Evolutionary conservation across 2,113 vertebrate species (phyloP), one percentile per base, ranked within the genome.

Genomic region (Dasyprocta punctata): DNA sequence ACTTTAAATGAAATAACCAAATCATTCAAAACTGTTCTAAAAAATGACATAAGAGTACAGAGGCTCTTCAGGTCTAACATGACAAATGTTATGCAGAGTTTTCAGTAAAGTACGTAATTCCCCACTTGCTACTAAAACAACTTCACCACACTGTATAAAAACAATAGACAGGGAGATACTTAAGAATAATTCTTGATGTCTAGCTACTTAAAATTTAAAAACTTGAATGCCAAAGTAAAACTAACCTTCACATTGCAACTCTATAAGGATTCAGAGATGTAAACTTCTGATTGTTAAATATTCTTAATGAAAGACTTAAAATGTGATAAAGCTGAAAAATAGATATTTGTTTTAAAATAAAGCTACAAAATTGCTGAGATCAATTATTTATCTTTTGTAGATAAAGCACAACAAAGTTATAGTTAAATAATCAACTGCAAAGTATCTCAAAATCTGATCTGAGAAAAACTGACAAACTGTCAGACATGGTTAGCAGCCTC

Each of bases 281-380:
- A 88, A 95, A 81, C 24, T 65, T 92, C 60, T 14, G 10, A 91
- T 41, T 96, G n/a, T 60, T 86, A 91, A 94, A 49, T 86, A 90
- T 75, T 44, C 90, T 93, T 88, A 33, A 96, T 28, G 56, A 65
- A n/a, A 69, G 60, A 85, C 44, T 90, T 90, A 95, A 87, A 94
- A 91, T 88, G 58, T 81, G 56, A 38, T 77, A 92, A 96, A 92
- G 26, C 8, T 93, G 90, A 90, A 77, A 92, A 3, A 56, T 63
- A 95, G 2, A 41, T 38, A 94, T 82, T 97, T 96, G 71, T 60
- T 96, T 97, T 30, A 90, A 97, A 95, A 71, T 91, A 96, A 77
- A 77, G 58, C 60, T 89, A 86, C 5, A 89, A 92, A 89, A 89
- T 82, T 95, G 14, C 26, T 84, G 54, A 95, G 38, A 36, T 92